A percentile compares a stretch with the other conserved stretches of the same genome.
Conservation (phyloP, 2,113 vertebrate species). For the Sisor rabdophorus region DNA sequence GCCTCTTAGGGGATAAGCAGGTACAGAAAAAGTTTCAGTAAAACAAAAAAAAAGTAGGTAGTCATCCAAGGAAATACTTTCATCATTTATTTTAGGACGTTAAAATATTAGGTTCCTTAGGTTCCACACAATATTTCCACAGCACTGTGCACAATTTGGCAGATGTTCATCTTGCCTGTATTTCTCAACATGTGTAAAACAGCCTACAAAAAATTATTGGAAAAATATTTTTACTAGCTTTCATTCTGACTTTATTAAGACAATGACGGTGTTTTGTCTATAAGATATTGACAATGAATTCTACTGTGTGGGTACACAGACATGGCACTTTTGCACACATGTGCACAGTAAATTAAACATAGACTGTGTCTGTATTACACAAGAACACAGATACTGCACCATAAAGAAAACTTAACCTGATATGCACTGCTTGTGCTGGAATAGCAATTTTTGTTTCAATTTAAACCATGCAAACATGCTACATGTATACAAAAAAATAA, state of each 20-base stretch:
- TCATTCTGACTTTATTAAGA: neutral
- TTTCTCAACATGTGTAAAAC: too few species aligned
- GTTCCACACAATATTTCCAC: constrained; percentile 34
- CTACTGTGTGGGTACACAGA: neutral
- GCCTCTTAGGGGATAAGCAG: too few species aligned
- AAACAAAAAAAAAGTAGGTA: constrained; percentile 4
- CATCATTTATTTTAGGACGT: constrained; percentile 50
- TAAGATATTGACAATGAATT: neutral
- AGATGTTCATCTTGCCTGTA: too few species aligned
- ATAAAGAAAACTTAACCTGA: constrained; percentile 24
- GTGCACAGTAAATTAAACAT: constrained; percentile 42
- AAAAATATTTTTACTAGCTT: neutral
- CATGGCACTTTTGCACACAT: neutral
- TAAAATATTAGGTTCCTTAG: constrained; percentile 44
- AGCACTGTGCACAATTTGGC: constrained; percentile 7
- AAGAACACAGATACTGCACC: constrained; percentile 32
- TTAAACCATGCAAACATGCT: constrained; percentile 63
- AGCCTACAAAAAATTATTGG: neutral
- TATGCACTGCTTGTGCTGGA: constrained; percentile 12
- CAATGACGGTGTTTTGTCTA: neutral
- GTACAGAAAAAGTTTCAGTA: neutral
- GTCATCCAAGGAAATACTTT: constrained; percentile 32
- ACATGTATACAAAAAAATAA: constrained; percentile 51
- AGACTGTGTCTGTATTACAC: constrained; percentile 24
- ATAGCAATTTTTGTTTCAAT: constrained; percentile 42